Evolutionary conservation across 2,113 vertebrate genomes (phyloP), one percentile per base, ranked within the genome.

Genomic region (Saccopteryx leptura): DNA sequence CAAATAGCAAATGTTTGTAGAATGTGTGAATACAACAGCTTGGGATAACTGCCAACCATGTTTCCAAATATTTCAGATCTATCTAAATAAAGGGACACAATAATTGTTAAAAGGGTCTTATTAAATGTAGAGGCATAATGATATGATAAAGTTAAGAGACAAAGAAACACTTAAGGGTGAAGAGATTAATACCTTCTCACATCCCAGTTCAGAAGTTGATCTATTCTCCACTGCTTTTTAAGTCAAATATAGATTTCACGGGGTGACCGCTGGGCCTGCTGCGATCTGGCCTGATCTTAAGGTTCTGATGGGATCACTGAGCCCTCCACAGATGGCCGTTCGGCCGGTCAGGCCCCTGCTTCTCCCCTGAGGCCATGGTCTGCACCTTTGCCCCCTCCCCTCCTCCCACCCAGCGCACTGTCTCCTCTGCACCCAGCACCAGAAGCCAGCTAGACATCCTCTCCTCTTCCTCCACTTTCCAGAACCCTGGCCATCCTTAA

Each of bases 311-410:
- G 63, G 14, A 17, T 82, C 39, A 69, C 12, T 17, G 26, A 4
- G 23, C 2, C 11, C 8, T 78, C 50, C 13, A 4, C 24, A 52
- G 15, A 80, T 4, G 24, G 54, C n/a, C 12, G 31, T 48, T 58
- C 14, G 23, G 14, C 24, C 7, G 2, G 2, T 12, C 4, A 1
- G 4, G 69, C 1, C 18, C 21, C 56, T 13, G 1, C 19, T 56
- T 21, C 54, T 87, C 13, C 46, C 19, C 2, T 0, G 2, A 1
- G 7, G 17, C n/a, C 71, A 31, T 19, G 8, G 13, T 60, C 60
- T 19, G 23, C 0, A 2, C 63, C 14, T 26, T 68, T 23, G 12
- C 7, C 18, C 15, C 7, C 9, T 14, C 18, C 18, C 50, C 28
- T n/a, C 33, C 24, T 14, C 52, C n/a, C 8, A 50, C 7, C 4